Percentiles rank a stretch among this genome's conserved stretches.
These are phyloP conservation scores for Lethocerus indicus DNA, from an alignment of 1,140 invertebrate species.

Conservation along the genomic window DNA sequence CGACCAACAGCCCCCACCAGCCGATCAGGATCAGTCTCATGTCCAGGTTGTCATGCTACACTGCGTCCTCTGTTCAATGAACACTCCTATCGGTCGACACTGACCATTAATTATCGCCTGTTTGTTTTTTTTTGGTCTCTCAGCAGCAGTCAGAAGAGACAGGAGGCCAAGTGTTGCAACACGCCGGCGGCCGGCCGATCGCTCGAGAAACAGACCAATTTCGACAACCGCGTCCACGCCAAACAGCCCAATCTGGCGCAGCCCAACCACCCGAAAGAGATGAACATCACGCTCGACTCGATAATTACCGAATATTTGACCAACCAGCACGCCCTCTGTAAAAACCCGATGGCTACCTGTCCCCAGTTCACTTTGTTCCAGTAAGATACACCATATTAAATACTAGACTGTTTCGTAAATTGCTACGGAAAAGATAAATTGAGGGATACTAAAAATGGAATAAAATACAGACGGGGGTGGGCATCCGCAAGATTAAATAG, in stretches of 20 bases:
- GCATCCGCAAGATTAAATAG: too few species aligned
- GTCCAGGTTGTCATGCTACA: too few species aligned
- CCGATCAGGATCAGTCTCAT: too few species aligned
- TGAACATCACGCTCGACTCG: conserved; percentile 58
- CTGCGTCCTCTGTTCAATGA: too few species aligned
- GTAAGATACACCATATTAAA: conserved; percentile 30
- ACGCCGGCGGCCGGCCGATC: conserved; percentile 23
- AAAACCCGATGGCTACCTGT: conserved; percentile 81
- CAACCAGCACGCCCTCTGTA: conserved; percentile 87
- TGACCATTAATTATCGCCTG: too few species aligned
- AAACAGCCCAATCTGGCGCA: neutral
- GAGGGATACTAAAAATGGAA: too few species aligned
- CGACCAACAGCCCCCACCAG: too few species aligned
- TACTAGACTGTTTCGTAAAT: too few species aligned
- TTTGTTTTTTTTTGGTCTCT: neutral
- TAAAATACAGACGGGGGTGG: too few species aligned
- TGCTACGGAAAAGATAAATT: too few species aligned
- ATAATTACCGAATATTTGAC: conserved; percentile 92
- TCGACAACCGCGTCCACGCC: too few species aligned
- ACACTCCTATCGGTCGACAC: too few species aligned
- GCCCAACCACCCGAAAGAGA: conserved; percentile 25
- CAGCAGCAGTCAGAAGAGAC: neutral
- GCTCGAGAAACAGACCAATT: conserved; percentile 38
- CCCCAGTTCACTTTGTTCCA: conserved; percentile 78
- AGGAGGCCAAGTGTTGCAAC: neutral